phyloP scores from a whole-genome alignment of 2,888 invertebrate genomes.

The Cheilosia vulpina region DNA sequence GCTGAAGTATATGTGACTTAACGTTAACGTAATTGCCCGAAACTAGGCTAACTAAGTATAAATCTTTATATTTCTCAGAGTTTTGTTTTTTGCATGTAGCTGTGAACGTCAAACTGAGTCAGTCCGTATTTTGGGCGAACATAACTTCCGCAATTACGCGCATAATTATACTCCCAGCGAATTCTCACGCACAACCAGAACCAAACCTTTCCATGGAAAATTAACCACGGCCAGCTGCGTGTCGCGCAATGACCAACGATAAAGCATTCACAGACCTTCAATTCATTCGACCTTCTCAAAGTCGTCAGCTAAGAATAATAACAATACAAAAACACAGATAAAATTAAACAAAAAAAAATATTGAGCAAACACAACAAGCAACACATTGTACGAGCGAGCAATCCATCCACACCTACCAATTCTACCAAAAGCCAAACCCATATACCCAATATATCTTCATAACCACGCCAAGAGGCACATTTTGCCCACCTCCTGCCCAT shows the following conservation, averaged over 20 bases:
- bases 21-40: too few species aligned
- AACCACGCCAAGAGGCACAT: conserved; percentile 49
- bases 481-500: conserved; percentile 35
- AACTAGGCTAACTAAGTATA: too few species aligned
- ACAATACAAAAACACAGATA: conserved; percentile 17
- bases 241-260: conserved; percentile 20
- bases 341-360: conserved; percentile 38
- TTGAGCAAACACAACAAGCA: conserved; percentile 29
- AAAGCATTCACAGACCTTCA: conserved; percentile 58
- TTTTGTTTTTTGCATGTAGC: neutral
- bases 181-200: conserved; percentile 49
- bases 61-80: too few species aligned
- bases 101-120: conserved; percentile 15
- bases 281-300: conserved; percentile 67
- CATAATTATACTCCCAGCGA: conserved; percentile 33
- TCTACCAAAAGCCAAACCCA: conserved; percentile 31
- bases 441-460: conserved; percentile 26
- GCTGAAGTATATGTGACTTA: too few species aligned
- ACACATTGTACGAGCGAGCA: conserved; percentile 16
- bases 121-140: conserved; percentile 13
- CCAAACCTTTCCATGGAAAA: conserved; percentile 50
- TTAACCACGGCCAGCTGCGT: conserved; percentile 25
- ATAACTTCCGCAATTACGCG: conserved; percentile 45
- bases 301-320: conserved; percentile 34
- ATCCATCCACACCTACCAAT: conserved; percentile 43